A percentile compares a stretch with the other conserved stretches of the same genome.
phyloP scores from a whole-genome alignment of 1,140 invertebrate genomes.

The Macrocentrus cingulum region DNA sequence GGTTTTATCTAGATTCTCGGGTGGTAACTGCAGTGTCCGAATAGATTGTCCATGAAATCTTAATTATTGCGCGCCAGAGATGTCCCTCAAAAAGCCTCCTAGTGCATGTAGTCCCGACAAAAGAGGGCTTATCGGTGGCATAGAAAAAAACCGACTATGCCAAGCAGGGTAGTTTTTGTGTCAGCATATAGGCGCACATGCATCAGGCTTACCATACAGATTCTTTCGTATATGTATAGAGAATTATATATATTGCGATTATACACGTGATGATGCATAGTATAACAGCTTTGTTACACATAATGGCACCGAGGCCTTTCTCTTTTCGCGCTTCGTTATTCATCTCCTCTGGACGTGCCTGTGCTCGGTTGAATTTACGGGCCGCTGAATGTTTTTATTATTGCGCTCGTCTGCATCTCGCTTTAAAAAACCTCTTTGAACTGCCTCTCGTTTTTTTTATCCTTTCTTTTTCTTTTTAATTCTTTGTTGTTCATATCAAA shows the following conservation, averaged over 20 bases:
- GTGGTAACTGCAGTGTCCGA: slow-evolving; percentile 1
- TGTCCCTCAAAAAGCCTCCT: slow-evolving; percentile 7
- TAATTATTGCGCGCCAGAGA: neutral
- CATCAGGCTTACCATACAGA: neutral
- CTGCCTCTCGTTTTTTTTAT: slow-evolving; percentile 2
- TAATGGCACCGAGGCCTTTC: slow-evolving; percentile 17
- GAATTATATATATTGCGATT: slow-evolving; percentile 9
- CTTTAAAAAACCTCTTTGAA: slow-evolving; percentile 21
- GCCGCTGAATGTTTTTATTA: slow-evolving; percentile 18
- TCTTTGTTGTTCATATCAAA: neutral
- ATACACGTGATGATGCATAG: slow-evolving; percentile 10
- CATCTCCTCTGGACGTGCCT: slow-evolving; percentile 4
- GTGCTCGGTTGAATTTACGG: slow-evolving; percentile 13
- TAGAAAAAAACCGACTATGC: neutral
- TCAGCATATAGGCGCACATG: slow-evolving; percentile 3
- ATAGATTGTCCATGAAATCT: neutral
- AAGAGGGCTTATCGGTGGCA: slow-evolving; percentile 18
- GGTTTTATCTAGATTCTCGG: too few species aligned
- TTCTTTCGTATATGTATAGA: neutral
- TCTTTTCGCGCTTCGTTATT: slow-evolving; percentile 11
- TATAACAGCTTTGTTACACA: slow-evolving; percentile 19
- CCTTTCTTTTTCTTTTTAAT: neutral
- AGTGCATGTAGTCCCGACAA: slow-evolving; percentile 7
- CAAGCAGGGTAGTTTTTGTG: slow-evolving; percentile 4
- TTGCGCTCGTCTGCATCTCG: slow-evolving; percentile 14